Evolutionary conservation across 2,888 invertebrate species (phyloP), one percentile per base, ranked within the genome.

Genomic region (Leptogaster cylindrica): DNA sequence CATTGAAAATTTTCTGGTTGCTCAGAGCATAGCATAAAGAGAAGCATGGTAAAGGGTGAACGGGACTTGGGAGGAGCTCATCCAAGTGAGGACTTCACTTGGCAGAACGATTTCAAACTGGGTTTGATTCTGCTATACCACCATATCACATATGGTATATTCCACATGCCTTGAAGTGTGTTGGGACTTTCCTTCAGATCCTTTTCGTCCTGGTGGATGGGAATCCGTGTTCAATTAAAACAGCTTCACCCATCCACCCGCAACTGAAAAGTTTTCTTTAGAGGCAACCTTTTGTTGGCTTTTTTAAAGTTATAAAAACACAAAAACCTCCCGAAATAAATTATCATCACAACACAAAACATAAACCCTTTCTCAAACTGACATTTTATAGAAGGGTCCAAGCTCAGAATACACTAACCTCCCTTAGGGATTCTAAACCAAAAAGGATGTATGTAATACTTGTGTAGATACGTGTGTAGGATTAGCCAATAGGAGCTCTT

Each of bases 401-500:
- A 48, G 52, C 46, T 36, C 55, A 36, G 55, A 64, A 52, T 44
- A 61, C 51, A 51, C 48, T n/a, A n/a, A n/a, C n/a, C 61, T 27
- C 61, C 28, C 61, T 44, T 14, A 44, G 61, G 61, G 61, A 41
- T 14, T 20, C 20, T 20, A 1, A 20, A 8, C 18, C 44, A 14
- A 44, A n/a, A n/a, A n/a, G n/a, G n/a, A n/a, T n/a, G n/a, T n/a
- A n/a, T n/a, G n/a, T n/a, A n/a, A n/a, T n/a, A n/a, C n/a, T n/a
- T n/a, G n/a, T n/a, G 20, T 55, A 55, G 16, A 23, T 61, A 44
- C 61, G 44, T 61, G 63, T 58, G 52, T 69, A 52, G 69, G 66
- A 66, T 69, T 52, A 66, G 48, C 69, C 66, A 69, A 66, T 69
- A 69, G 66, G 66, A 69, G 69, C 67, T 69, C 69, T 69, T 69